Base-by-base conservation (phyloP, 2,797 vertebrate genomes). In the Phrynocephalus forsythii region DNA sequence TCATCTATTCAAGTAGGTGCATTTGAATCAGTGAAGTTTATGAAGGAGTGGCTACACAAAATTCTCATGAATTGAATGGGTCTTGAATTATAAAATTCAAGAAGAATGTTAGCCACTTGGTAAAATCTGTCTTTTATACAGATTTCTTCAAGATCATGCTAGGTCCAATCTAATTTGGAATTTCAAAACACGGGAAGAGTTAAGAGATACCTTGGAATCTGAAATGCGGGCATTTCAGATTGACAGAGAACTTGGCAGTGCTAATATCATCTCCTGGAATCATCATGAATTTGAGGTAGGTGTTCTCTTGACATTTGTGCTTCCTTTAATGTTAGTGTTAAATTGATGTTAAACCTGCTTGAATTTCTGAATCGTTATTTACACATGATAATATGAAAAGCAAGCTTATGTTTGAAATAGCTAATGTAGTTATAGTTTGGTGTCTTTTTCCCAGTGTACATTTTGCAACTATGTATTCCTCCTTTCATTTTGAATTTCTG, bases 161-260 rank as follows among this genome's bases (percentile, higher is more conserved):
- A 97, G 96, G 80, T 99, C 98, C 71, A 99, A 99, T 95, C 97
- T 99, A 90, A 99, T 99, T 96, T 99, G 99, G 99, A 99, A 99
- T 97, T 98, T 99, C 93, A 99, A 98, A 97, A 99, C 99, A 2
- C 97, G 99, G 81, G 99, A 99, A 97, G 99, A 99, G 95, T 96
- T 99, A 91, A 98, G 98, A 84, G 99, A 99, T 82, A 97, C 98
- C 86, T 97, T 99, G 88, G 99, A 99, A 93, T 97, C 98, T 79
- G 99, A 99, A 95, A 99, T 99, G 98, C 97, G 99, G 80, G 97
- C 98, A 3, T 99, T 99, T 95, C 95, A 95, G 48, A 97, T 99
- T 84, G 99, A 99, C 95, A 97, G 99, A 0, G 99, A 99, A 91
- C 98, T 99, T n/a, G 99, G 99, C 90, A 99, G 95, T 79, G 96